Evolutionary conservation across 2,888 invertebrate species (phyloP).

Genomic region (Lottia scabra): DNA sequence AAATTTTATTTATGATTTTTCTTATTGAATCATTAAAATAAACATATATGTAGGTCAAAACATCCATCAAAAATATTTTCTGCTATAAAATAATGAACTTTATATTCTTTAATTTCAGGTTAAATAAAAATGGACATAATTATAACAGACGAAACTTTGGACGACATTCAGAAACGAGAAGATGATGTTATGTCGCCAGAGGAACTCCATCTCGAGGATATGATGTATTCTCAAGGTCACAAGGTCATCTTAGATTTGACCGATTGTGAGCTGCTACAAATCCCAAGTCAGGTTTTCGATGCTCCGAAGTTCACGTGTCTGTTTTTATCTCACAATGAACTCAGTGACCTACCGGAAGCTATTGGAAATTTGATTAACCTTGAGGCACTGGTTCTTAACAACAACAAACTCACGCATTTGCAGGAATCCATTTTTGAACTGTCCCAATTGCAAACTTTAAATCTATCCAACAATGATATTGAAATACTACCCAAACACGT

Average conservation of each 20-base stretch:
- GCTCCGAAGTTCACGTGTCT: constrained; percentile 47
- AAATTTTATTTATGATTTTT: too few species aligned
- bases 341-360: constrained; percentile 53
- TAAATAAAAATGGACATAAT: too few species aligned
- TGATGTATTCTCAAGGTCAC: constrained; percentile 41
- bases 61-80: too few species aligned
- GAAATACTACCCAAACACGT: constrained; percentile 47
- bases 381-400: constrained; percentile 48
- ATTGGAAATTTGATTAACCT: constrained; percentile 46
- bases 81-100: too few species aligned
- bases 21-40: too few species aligned
- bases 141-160: not conserved
- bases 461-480: constrained; percentile 60
- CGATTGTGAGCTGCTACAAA: constrained; percentile 32
- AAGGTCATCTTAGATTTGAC: constrained; percentile 46
- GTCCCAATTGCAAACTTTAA: constrained; percentile 47
- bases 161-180: constrained; percentile 9
- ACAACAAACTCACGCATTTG: constrained; percentile 49
- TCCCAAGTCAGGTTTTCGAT: constrained; percentile 46
- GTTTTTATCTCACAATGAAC: constrained; percentile 51
- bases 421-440: constrained; percentile 45
- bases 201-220: constrained; percentile 37
- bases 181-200: constrained; percentile 31
- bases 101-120: too few species aligned
- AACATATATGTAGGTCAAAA: too few species aligned